phyloP scores from a whole-genome alignment of 2,113 vertebrate species.

The Engystomops pustulosus region DNA sequence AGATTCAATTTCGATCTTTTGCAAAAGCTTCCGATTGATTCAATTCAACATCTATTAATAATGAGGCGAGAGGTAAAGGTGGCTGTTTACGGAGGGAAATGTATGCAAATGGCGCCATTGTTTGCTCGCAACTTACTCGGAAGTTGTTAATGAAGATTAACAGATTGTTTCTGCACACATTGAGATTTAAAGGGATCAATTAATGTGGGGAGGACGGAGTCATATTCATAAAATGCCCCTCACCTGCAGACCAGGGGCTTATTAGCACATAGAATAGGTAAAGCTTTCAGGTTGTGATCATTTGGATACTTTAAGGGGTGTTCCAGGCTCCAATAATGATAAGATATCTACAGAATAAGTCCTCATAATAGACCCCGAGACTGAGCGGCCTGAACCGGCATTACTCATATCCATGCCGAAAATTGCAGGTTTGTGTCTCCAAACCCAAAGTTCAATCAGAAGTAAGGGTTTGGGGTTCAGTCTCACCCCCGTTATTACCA shows the following conservation, averaged over 20 bases:
- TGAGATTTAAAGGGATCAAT: slow-evolving; percentile 41
- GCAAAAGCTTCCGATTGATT: slow-evolving; percentile 46
- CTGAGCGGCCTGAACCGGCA: no score
- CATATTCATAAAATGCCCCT: background rate
- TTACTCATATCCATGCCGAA: no score
- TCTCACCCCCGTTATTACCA: no score
- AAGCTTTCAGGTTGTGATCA: background rate
- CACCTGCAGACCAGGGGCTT: background rate
- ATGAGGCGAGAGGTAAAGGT: slow-evolving; percentile 47
- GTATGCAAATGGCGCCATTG: slow-evolving; percentile 36
- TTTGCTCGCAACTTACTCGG: slow-evolving; percentile 25
- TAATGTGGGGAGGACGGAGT: background rate
- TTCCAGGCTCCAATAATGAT: no score
- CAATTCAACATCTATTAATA: slow-evolving; percentile 52
- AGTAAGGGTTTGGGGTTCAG: no score
- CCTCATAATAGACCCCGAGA: no score
- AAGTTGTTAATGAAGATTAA: slow-evolving; percentile 40
- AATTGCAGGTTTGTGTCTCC: no score
- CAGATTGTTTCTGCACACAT: slow-evolving; percentile 30
- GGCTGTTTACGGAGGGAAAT: slow-evolving; percentile 49
- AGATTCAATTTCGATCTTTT: slow-evolving; percentile 49
- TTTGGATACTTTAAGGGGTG: background rate
- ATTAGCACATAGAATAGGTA: background rate
- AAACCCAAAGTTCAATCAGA: no score
- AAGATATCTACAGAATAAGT: no score